Base-by-base conservation (phyloP, 2,888 invertebrate species). In the Alsophila aescularia region DNA sequence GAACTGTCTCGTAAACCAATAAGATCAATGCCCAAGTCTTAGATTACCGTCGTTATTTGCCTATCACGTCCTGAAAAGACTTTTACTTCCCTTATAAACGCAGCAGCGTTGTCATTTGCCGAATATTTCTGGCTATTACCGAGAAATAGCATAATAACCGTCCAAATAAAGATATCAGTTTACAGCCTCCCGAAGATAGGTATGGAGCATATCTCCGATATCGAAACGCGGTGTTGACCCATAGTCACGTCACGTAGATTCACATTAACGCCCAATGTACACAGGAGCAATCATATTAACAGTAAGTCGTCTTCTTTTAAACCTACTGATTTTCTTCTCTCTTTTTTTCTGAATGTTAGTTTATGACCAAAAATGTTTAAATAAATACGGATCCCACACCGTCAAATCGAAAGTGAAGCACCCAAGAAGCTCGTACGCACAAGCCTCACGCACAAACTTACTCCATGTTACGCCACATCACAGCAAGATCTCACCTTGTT, bases 221-320 rank as follows among this genome's bases (percentile, higher is more conserved):
- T 44, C 37, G 39, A 44, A 44, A 21, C 8, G 6, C 34, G 13
- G 12, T 13, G 29, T 39, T 37, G 48, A 43, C 54, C 21, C 39
- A 48, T 24, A 54, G 48, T 53, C 48, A 37, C 43, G 21, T 37
- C 53, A 53, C 53, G 53, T 54, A 48, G 24, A 16, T 36, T 48
- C 39, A 34, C 48, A 43, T 54, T 54, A 54, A 39, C 42, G 32
- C 42, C 35, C 40, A 18, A 27, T 12, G 31, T 47, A 39, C 24
- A 44, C 24, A 16, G 24, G 4, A 8, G n/a, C n/a, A 8, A 9
- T 36, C 10, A 0, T 16, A 18, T 12, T 1, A 7, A 10, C 42
- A 47, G 53, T 47, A 53, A 3, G 2, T 2, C 35, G 37, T 16
- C 40, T 45, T 21, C 16, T 7, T 5, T 15, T 24, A 12, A 43